Percentiles rank a stretch among this genome's conserved stretches.
phyloP scores from a whole-genome alignment of 2,113 vertebrate species.

The Penelope pileata region DNA sequence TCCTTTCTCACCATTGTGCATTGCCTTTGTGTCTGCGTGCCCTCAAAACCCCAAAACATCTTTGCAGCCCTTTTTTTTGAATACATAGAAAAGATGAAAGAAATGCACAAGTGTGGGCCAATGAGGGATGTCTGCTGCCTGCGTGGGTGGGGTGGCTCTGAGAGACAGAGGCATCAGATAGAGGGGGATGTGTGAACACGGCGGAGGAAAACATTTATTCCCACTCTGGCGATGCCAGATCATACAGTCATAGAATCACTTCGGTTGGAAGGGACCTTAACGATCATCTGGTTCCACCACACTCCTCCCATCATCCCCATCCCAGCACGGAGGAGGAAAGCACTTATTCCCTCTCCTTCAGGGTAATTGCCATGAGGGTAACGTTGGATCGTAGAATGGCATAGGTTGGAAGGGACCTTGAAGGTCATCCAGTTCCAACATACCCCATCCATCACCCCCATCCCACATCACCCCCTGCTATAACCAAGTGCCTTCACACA shows the following conservation, averaged over 20 bases:
- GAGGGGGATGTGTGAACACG: accelerated
- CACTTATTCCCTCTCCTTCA: background rate
- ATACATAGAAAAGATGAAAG: background rate
- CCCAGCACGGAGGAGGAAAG: background rate
- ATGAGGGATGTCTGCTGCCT: background rate
- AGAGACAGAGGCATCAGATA: background rate
- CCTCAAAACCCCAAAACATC: background rate
- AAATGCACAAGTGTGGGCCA: background rate
- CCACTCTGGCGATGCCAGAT: no score
- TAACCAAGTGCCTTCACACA: accelerated
- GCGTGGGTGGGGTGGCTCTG: background rate
- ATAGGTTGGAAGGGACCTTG: no score
- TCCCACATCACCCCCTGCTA: background rate
- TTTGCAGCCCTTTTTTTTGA: background rate
- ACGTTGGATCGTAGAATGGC: accelerated
- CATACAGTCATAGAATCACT: no score
- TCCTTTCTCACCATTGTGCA: accelerated
- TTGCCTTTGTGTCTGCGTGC: background rate
- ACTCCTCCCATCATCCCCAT: no score
- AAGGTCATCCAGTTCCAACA: no score
- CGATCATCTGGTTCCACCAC: no score
- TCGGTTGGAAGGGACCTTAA: no score
- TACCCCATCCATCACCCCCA: background rate
- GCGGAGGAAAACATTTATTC: background rate
- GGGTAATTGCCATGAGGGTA: background rate